Evolutionary conservation across 2,888 invertebrate genomes (phyloP).

Genomic region (Sarcophaga rosellei): DNA sequence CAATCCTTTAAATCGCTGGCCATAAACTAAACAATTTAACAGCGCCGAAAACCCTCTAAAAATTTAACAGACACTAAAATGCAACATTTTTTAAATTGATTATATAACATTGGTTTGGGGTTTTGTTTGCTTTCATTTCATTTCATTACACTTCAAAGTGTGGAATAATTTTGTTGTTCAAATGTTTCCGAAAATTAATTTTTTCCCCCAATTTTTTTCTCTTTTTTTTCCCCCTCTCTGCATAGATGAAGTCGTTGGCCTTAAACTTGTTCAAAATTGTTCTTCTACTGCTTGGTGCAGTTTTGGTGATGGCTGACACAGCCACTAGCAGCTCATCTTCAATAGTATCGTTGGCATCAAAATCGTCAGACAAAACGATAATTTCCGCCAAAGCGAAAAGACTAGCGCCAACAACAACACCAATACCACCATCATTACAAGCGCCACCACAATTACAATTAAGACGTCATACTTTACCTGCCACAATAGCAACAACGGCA

Average conservation of each 20-base stretch:
- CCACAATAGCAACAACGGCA: slow-evolving; percentile 76
- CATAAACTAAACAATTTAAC: too few relatives aligned
- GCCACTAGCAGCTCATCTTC: slow-evolving; percentile 57
- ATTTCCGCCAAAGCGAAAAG: slow-evolving; percentile 43
- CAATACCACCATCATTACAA: slow-evolving; percentile 80
- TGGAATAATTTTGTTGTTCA: slow-evolving; percentile 22
- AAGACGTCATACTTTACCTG: slow-evolving; percentile 71
- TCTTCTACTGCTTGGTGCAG: slow-evolving; percentile 69
- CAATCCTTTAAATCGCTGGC: too few relatives aligned
- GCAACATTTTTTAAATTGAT: slow-evolving; percentile 55
- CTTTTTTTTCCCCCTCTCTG: slow-evolving; percentile 36
- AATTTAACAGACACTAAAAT: slow-evolving; percentile 16
- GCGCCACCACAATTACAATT: slow-evolving; percentile 81
- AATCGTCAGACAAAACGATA: slow-evolving; percentile 73
- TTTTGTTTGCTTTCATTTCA: too few relatives aligned
- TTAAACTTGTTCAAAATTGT: slow-evolving; percentile 79
- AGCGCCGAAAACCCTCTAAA: neutral
- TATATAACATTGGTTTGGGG: slow-evolving; percentile 42
- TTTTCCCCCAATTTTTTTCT: slow-evolving; percentile 31
- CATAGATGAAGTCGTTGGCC: slow-evolving; percentile 79
- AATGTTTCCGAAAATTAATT: slow-evolving; percentile 40
- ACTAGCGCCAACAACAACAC: slow-evolving; percentile 73
- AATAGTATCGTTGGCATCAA: slow-evolving; percentile 72
- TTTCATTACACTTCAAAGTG: slow-evolving; percentile 29
- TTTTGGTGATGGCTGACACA: slow-evolving; percentile 37